These are phyloP conservation scores for Rhabditoides inermis DNA, from an alignment of 2,888 invertebrate genomes.

Conservation along the genomic window DNA sequence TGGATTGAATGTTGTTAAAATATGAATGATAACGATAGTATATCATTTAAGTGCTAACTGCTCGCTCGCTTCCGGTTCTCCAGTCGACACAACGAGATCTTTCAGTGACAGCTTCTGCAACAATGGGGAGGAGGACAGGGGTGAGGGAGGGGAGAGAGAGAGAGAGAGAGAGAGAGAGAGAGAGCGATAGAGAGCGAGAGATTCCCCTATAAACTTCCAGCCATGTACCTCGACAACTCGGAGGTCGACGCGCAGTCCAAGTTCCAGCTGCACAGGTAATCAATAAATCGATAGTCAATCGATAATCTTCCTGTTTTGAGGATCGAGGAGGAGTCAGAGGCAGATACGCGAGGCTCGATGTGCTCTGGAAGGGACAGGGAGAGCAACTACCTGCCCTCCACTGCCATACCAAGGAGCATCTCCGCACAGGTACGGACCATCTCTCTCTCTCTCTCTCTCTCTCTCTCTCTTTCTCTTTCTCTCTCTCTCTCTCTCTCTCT, in stretches of 20 bases:
- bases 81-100: conserved; percentile 33
- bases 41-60: conserved; percentile 10
- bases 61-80: conserved; percentile 21
- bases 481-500: conserved; percentile 16
- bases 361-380: neutral
- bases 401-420: conserved; percentile 20
- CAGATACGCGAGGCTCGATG: conserved; percentile 3
- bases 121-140: conserved; percentile 19
- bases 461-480: neutral
- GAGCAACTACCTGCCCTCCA: neutral
- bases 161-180: no score
- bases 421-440: conserved; percentile 15
- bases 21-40: no score
- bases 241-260: conserved; percentile 27
- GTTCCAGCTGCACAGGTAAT: conserved; percentile 28
- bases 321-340: conserved; percentile 36
- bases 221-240: conserved; percentile 16
- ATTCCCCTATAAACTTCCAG: no score
- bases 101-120: conserved; percentile 39
- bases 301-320: conserved; percentile 7
- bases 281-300: neutral
- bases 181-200: no score
- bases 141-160: no score
- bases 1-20: no score
- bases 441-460: neutral